Evolutionary conservation across 2,888 invertebrate species (phyloP).

Genomic region (Quadroppia sp.): DNA sequence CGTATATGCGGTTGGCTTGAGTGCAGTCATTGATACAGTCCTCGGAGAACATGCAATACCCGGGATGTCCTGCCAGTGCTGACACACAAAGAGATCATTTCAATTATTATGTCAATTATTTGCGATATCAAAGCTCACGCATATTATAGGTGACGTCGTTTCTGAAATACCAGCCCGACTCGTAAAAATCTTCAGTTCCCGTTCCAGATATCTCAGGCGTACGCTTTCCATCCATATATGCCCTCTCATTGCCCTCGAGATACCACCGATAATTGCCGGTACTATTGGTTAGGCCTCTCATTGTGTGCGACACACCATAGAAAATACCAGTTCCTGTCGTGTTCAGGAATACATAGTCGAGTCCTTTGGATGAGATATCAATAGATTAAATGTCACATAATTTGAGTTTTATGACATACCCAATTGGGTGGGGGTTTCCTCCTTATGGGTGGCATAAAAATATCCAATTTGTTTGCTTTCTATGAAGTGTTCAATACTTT

Average conservation of each 20-base stretch:
- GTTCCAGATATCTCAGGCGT: neutral
- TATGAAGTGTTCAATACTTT: no score
- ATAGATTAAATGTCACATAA: no score
- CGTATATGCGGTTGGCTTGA: neutral
- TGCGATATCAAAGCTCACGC: neutral
- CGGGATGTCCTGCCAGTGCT: neutral
- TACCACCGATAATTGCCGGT: neutral
- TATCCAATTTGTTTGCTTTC: no score
- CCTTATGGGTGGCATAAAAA: no score
- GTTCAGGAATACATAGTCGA: neutral
- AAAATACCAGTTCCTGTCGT: neutral
- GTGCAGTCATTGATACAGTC: neutral
- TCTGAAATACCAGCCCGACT: constrained; percentile 8
- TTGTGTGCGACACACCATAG: neutral
- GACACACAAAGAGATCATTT: neutral
- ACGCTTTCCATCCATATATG: neutral
- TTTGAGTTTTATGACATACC: neutral
- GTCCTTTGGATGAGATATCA: neutral
- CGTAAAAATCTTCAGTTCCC: neutral
- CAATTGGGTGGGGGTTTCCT: neutral
- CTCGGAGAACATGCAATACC: neutral
- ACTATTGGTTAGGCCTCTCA: neutral
- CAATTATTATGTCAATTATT: no score
- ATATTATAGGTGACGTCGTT: neutral
- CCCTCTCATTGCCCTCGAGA: neutral